Base-by-base conservation (phyloP, 2,888 invertebrate species). In the Xanthorhoe spadicearia region DNA sequence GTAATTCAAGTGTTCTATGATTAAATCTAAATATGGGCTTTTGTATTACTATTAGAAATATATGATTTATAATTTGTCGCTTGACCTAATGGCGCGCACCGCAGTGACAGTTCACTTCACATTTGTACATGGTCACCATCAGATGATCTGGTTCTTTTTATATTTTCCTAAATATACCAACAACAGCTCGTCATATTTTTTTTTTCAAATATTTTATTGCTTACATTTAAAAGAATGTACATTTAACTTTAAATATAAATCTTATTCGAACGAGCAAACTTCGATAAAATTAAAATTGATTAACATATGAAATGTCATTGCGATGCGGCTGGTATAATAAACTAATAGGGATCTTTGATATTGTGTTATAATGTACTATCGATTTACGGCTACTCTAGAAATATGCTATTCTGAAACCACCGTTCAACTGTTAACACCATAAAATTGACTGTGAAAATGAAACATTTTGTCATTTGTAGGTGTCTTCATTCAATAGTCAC, bases 41-140 rank as follows among this genome's bases (percentile, higher is more conserved):
- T 89, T 92, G 89, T 88, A 91, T 91, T 89, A 83, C 92, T 92
- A 92, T 92, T 91, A 92, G 87, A 91, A 69, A 64, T 69, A 69
- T 83, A 79, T 80, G 88, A 87, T 84, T 85, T 86, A 88, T 90
- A 89, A 81, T 88, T 83, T 88, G 83, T 88, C 85, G 79, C 75
- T 80, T 83, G 83, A 73, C 75, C 85, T 88, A 87, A 77, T 74
- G 71, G 72, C 67, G 62, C 84, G 76, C 78, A 77, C 71, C 79
- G 79, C 85, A 82, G 88, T 82, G 87, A 84, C 88, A 79, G 61
- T 84, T 87, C 92, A 92, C 90, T 87, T 85, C 65, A 69, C 79
- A 94, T 95, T 95, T 95, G 95, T 95, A 95, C 95, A 94, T 94
- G 93, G 93, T 86, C 90, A 94, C 93, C 95, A 95, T 95, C 95